Base-by-base conservation (phyloP, 2,888 invertebrate genomes). In the Hemaris fuciformis region DNA sequence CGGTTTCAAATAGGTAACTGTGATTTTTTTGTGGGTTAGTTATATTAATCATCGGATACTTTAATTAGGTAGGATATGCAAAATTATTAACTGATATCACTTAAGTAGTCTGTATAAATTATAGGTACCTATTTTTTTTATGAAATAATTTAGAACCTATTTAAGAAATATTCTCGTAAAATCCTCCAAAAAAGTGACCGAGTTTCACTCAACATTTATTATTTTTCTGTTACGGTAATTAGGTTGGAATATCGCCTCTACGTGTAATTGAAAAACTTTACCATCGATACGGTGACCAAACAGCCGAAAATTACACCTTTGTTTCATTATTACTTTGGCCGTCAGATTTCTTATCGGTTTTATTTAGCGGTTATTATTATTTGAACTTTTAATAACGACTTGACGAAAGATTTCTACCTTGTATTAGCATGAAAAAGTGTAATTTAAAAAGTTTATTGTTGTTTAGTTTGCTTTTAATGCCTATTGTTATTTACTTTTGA, bases 231-330 rank as follows among this genome's bases (percentile, higher is more conserved):
- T 77, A 77, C 76, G 73, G 80, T 83, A 85, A 85, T 87, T 87
- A 84, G 68, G 72, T 65, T 34, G 45, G 59, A 57, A 64, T 75
- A 69, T 71, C 67, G 70, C 71, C 77, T 76, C 72, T 68, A 73
- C 70, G 64, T 70, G 80, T 89, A 90, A 92, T 92, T 91, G 91
- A 89, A 92, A 92, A 92, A 91, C 76, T 92, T 91, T 88, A 85
- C 75, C 79, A 83, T 80, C 86, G 88, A 87, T 85, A 83, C 71
- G 77, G 80, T 71, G 72, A 79, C 79, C 77, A 78, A 85, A 89
- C 78, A 77, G 80, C 77, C 80, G 78, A 80, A 90, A 90, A 89
- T 90, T 89, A 88, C 80, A 75, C 70, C 76, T 82, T 84, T 80
- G 81, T 82, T 84, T 79, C 77, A 83, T 82, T 84, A 87, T 87